Evolutionary conservation across 2,888 invertebrate genomes (phyloP).

Genomic region (Aquatica leii): DNA sequence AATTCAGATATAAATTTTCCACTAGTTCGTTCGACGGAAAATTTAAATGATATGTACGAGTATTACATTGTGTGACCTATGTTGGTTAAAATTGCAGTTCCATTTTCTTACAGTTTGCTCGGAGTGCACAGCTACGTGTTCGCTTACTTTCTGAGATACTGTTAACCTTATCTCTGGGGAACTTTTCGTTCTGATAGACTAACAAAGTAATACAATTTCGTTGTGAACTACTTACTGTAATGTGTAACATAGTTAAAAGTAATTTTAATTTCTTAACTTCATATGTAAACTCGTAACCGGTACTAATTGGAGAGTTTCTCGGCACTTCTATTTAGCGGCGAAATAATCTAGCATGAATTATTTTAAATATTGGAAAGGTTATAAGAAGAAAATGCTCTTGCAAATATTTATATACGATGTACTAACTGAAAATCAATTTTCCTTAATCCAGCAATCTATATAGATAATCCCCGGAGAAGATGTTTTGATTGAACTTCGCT

Average conservation of each 20-base stretch:
- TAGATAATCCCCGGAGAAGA: slow-evolving; percentile 43
- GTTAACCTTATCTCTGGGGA: slow-evolving; percentile 31
- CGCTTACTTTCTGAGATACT: slow-evolving; percentile 24
- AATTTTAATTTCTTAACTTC: slow-evolving; percentile 23
- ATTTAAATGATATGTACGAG: too few species aligned
- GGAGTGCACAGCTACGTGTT: slow-evolving; percentile 17
- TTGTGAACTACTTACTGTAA: slow-evolving; percentile 25
- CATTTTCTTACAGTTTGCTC: slow-evolving; percentile 22
- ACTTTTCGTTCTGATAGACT: slow-evolving; percentile 32
- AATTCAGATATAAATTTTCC: background rate
- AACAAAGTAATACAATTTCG: slow-evolving; percentile 30
- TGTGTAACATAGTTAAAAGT: slow-evolving; percentile 11
- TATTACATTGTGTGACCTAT: background rate
- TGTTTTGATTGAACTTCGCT: slow-evolving; percentile 41
- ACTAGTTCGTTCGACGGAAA: background rate
- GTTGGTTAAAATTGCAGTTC: slow-evolving; percentile 24
- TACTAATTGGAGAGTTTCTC: slow-evolving; percentile 11
- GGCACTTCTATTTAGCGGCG: background rate
- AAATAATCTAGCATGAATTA: background rate
- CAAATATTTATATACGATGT: slow-evolving; percentile 29
- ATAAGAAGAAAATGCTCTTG: slow-evolving; percentile 9
- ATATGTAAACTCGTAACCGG: background rate
- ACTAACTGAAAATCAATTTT: slow-evolving; percentile 42
- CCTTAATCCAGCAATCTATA: slow-evolving; percentile 45
- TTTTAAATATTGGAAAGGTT: background rate